These are phyloP conservation scores for Chironomus riparius DNA, from an alignment of 2,888 invertebrate genomes.

Conservation along the genomic window DNA sequence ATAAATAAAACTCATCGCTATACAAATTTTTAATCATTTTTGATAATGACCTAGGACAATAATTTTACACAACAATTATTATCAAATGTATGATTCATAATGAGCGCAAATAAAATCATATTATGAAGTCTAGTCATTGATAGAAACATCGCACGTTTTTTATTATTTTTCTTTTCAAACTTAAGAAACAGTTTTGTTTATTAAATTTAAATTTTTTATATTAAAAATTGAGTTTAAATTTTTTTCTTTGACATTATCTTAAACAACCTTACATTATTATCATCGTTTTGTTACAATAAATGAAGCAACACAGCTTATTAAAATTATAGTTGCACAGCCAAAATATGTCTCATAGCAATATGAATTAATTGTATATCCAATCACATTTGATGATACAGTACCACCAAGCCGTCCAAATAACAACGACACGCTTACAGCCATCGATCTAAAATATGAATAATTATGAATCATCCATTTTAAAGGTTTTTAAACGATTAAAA, in stretches of 20 bases:
- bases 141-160: not conserved
- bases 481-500: not conserved
- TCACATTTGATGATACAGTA: constrained; percentile 39
- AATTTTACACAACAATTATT: too few relatives aligned
- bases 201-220: too few relatives aligned
- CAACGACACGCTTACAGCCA: constrained; percentile 40
- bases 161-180: too few relatives aligned
- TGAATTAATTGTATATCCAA: constrained; percentile 37
- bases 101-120: not conserved
- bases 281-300: not conserved
- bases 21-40: too few relatives aligned
- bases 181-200: too few relatives aligned
- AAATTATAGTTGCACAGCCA: not conserved
- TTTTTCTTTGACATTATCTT: too few relatives aligned
- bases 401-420: constrained; percentile 40
- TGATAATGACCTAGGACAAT: too few relatives aligned
- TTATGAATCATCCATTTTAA: not conserved
- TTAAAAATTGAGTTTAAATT: too few relatives aligned
- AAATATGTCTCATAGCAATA: constrained; percentile 37
- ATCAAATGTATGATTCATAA: not conserved
- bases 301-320: not conserved
- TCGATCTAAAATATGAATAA: constrained; percentile 34
- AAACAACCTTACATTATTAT: not conserved
- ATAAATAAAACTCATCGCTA: too few relatives aligned
- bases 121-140: not conserved